Evolutionary conservation across 2,888 invertebrate genomes (phyloP).

Genomic region (Torymus aiolomorphi): DNA sequence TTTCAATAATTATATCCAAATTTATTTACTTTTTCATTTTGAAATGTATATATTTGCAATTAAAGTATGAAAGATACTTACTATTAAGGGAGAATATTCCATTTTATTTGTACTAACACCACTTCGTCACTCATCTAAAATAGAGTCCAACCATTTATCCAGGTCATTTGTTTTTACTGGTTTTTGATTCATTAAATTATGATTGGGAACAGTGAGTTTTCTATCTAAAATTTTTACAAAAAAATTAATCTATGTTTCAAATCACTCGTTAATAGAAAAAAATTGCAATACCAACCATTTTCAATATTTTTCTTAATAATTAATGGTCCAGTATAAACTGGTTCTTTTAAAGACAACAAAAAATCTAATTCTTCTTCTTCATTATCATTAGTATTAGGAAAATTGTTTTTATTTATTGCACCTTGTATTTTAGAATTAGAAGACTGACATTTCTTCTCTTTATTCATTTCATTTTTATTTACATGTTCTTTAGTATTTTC

Average conservation of each 20-base stretch:
- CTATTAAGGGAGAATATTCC: slow-evolving; percentile 42
- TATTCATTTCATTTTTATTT: slow-evolving; percentile 12
- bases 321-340: slow-evolving; percentile 56
- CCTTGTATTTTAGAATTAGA: slow-evolving; percentile 8
- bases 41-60: slow-evolving; percentile 35
- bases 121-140: slow-evolving; percentile 66
- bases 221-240: slow-evolving; percentile 29
- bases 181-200: slow-evolving; percentile 13
- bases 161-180: slow-evolving; percentile 68
- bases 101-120: slow-evolving; percentile 23
- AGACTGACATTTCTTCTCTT: neutral
- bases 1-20: slow-evolving; percentile 8
- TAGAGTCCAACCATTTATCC: slow-evolving; percentile 71
- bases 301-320: slow-evolving; percentile 41
- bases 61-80: slow-evolving; percentile 32
- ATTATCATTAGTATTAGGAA: slow-evolving; percentile 14
- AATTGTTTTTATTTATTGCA: slow-evolving; percentile 10
- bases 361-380: slow-evolving; percentile 69
- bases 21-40: slow-evolving; percentile 27
- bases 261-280: too few relatives aligned
- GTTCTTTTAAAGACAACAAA: slow-evolving; percentile 68
- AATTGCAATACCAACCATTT: slow-evolving; percentile 27
- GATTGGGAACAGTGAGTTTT: slow-evolving; percentile 17
- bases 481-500: slow-evolving; percentile 11
- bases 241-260: neutral